Percentiles rank a stretch among this genome's conserved stretches.
Evolutionary conservation across 2,888 invertebrate genomes (phyloP).

Genomic region (Neocrepidodera transversa): DNA sequence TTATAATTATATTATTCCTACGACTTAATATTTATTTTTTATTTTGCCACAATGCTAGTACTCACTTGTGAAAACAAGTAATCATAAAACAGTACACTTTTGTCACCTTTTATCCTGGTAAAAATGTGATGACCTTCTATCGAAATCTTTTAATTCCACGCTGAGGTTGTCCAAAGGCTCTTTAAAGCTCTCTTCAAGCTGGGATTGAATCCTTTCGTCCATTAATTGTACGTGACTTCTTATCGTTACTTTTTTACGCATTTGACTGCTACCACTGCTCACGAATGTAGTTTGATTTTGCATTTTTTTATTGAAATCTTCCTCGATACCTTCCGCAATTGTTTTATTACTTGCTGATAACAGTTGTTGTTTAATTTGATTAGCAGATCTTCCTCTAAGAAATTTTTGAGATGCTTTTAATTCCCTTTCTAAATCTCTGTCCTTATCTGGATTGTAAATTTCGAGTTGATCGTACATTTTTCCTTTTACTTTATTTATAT

Average conservation of each 20-base stretch:
- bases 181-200: conserved; percentile 66
- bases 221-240: conserved; percentile 57
- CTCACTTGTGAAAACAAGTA: conserved; percentile 39
- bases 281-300: conserved; percentile 45
- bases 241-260: conserved; percentile 13
- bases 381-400: conserved; percentile 60
- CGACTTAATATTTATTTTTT: too few relatives aligned
- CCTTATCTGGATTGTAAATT: conserved; percentile 58
- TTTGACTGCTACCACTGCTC: neutral
- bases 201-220: conserved; percentile 57
- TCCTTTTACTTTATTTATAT: conserved; percentile 56
- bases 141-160: conserved; percentile 69
- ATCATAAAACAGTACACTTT: conserved; percentile 39
- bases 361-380: conserved; percentile 69
- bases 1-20: too few relatives aligned
- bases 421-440: conserved; percentile 57
- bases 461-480: conserved; percentile 47
- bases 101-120: conserved; percentile 72
- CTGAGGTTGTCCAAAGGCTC: conserved; percentile 68
- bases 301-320: conserved; percentile 53
- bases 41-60: conserved; percentile 31
- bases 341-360: conserved; percentile 66
- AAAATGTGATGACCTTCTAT: conserved; percentile 67
- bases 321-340: conserved; percentile 61
- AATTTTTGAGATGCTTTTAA: conserved; percentile 62